phyloP scores from a whole-genome alignment of 53 echinoderm and acorn worm genomes.

The Patiria pectinifera region DNA sequence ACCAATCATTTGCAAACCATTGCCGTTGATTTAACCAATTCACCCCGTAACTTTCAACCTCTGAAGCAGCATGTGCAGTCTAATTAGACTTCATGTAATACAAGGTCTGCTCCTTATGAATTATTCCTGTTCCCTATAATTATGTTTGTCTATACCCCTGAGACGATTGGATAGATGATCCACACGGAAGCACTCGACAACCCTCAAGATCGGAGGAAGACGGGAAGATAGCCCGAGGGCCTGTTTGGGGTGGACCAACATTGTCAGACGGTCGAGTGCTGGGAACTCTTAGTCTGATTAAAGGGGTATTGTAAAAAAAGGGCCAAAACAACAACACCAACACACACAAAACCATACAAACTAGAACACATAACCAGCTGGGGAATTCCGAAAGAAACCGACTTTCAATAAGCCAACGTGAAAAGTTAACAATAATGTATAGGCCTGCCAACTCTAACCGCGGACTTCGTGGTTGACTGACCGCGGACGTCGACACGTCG shows the following conservation, averaged over 20 bases:
- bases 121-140: neutral
- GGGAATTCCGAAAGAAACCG: no score
- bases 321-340: neutral
- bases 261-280: neutral
- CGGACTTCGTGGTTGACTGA: no score
- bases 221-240: neutral
- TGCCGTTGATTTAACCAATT: no score
- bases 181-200: neutral
- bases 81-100: neutral
- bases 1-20: no score
- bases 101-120: constrained; percentile 18
- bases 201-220: neutral
- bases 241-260: neutral
- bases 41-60: no score
- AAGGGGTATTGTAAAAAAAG: neutral
- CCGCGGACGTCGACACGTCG: no score
- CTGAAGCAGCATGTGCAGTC: neutral
- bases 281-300: neutral
- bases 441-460: no score
- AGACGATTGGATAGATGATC: neutral
- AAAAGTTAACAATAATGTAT: no score
- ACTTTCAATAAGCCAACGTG: no score
- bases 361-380: neutral
- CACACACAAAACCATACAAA: neutral
- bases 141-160: neutral